Evolutionary conservation across 2,113 vertebrate species (phyloP).

Genomic region (Apaloderma vittatum): DNA sequence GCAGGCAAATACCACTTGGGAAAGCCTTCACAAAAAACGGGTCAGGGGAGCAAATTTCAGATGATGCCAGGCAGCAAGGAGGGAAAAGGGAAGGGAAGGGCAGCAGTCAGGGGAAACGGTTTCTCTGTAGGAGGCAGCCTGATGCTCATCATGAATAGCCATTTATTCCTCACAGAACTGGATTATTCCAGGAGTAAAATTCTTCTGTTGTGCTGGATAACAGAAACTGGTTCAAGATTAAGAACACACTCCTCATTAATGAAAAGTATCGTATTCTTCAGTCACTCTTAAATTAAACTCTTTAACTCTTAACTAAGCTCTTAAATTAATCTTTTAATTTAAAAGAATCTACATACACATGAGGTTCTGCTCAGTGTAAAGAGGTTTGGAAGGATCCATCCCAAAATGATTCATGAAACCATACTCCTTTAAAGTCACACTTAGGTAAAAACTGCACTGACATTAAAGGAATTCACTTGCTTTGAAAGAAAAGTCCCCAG

Average conservation of each 20-base stretch:
- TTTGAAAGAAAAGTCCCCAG: constrained; percentile 57
- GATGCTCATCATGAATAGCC: neutral
- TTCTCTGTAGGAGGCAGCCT: neutral
- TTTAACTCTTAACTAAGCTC: constrained; percentile 33
- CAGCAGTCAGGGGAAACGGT: neutral
- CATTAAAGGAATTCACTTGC: constrained; percentile 67
- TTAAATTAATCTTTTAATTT: constrained; percentile 49
- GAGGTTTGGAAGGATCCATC: constrained; percentile 50
- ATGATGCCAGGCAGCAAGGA: neutral
- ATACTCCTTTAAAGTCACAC: constrained; percentile 34
- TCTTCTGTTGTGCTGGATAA: neutral
- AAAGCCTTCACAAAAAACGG: neutral
- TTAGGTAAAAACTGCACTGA: constrained; percentile 16
- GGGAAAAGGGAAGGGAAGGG: neutral
- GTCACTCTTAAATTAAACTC: constrained; percentile 17
- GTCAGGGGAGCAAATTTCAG: neutral
- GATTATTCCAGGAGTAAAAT: neutral
- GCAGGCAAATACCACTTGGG: neutral
- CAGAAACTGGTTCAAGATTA: neutral
- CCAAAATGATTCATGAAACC: constrained; percentile 66
- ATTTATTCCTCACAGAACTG: neutral
- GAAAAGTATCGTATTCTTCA: neutral
- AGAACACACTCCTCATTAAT: constrained; percentile 6
- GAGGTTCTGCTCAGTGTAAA: constrained; percentile 3
- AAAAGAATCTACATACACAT: constrained; percentile 47